Conservation (phyloP, 1,140 invertebrate species). For the Meteorus sp. region DNA sequence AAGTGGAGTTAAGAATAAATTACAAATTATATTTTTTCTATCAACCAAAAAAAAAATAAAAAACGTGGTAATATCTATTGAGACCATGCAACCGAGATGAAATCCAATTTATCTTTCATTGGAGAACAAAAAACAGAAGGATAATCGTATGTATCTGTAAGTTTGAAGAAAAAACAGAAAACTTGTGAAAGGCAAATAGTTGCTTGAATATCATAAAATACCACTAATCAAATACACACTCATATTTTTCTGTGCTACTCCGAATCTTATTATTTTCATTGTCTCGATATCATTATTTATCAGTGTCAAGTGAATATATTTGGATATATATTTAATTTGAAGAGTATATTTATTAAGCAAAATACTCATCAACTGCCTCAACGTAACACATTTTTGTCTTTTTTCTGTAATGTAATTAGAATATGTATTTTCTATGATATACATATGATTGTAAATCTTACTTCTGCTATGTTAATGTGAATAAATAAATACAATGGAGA, state of each 20-base stretch:
- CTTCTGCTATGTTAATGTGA: no score
- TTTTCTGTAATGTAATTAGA: no score
- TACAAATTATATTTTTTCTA: constrained; percentile 60
- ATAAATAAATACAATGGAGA: no score
- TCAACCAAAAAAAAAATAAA: constrained; percentile 49
- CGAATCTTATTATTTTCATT: no score
- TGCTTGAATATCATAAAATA: constrained; percentile 44
- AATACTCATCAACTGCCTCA: no score
- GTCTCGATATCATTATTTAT: no score
- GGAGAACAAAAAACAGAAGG: no score
- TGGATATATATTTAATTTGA: no score
- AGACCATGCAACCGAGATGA: constrained; percentile 39
- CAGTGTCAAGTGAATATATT: constrained; percentile 20
- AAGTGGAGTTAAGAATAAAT: constrained; percentile 40
- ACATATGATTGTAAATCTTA: no score
- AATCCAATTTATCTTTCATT: constrained; percentile 9
- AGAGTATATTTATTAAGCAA: constrained; percentile 39
- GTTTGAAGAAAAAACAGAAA: background rate
- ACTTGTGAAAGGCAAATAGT: constrained; percentile 22
- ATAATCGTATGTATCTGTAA: no score
- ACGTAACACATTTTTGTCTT: no score
- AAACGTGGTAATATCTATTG: constrained; percentile 34
- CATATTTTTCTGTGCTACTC: constrained; percentile 21
- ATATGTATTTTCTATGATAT: no score
- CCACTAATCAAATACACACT: constrained; percentile 45